Base-by-base conservation (phyloP, 2,113 vertebrate genomes). In the Hyla sarda region DNA sequence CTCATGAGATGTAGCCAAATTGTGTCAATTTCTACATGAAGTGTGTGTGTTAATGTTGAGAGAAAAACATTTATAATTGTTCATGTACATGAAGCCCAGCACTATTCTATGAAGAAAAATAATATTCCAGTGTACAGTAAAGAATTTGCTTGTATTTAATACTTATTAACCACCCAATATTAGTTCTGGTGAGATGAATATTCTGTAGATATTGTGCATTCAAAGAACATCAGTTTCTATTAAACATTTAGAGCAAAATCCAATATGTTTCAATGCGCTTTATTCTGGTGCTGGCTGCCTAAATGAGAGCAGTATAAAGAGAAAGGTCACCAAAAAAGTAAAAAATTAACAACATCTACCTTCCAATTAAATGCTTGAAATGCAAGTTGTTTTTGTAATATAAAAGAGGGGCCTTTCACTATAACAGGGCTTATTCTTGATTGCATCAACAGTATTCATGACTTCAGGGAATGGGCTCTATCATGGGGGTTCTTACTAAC, bases 361-460 rank as follows among this genome's bases (percentile, higher is more conserved):
- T 73, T 65, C 83, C 83, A 84, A 84, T 76, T 84, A 76, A 76
- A 84, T 65, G 37, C 73, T 76, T 11, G 21, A 65, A 75, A 76
- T 75, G 34, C 56, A 48, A 65, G 71, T 21, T 48, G 74, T 82
- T 76, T 84, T 84, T 84, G 25, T 65, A 77, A 65, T 65, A 77
- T 62, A 65, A 76, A 84, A 62, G 41, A 65, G 72, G 77, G 54
- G 83, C 28, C 69, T 84, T 84, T 84, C 71, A 84, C 72, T 60
- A 45, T 76, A 65, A 84, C 14, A 76, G 34, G 72, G n/a, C 73
- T 84, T 84, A 76, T 76, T 84, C 72, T 84, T 76, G 50, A 76
- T 76, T 84, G 73, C 72, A 84, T 84, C 56, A 69, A 78, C 83
- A 67, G 60, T 76, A 78, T 85, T 85, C 60, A 69, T 78, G 74